Evolutionary conservation across 2,888 invertebrate species (phyloP), one percentile per base, ranked within the genome.

Genomic region (Ectemnius lituratus): DNA sequence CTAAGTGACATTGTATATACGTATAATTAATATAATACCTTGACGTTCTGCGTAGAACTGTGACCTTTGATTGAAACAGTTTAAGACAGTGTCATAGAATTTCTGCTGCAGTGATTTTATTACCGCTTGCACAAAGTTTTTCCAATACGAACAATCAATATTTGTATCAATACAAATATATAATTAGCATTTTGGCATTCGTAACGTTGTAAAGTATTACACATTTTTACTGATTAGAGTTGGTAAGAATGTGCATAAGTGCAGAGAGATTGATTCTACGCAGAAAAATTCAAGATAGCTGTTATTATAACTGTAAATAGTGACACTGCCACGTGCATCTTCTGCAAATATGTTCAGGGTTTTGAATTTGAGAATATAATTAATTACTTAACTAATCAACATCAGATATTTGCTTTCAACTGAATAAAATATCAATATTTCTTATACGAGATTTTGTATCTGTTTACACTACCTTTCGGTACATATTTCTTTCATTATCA

Each of bases 1-100:
- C 59, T 58, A 23, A 20, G 58, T 13, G 11, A 67, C 62, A 67
- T 73, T 83, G 84, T 83, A 83, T 45, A 83, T 82, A 82, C 45
- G 37, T 37, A 37, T 37, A 37, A 37, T 37, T 37, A 37, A 37
- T 37, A 56, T 20, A 45, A 52, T 49, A 13, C 59, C n/a, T 52
- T 59, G 49, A 62, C n/a, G 46, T 68, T 58, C 46, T 64, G 65
- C 47, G 37, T 68, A 71, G 62, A 63, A 66, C 11, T 37, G 5
- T 37, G 8, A 37, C 8, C 37, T 37, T 5, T 37, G 11, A 37
- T 37, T 37, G 3, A 37, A 11, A 6, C 37, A 8, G 11, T 37
- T 37, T 37, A 6, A 6, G 11, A 11, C 37, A 37, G 37, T 0
- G 5, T 37, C 66, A 63, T 52, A 58, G 27, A 57, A 59, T 61